A percentile compares a stretch with the other conserved stretches of the same genome.
These are phyloP conservation scores for Delphinus delphis DNA, from an alignment of 2,113 vertebrate species.

Conservation along the genomic window DNA sequence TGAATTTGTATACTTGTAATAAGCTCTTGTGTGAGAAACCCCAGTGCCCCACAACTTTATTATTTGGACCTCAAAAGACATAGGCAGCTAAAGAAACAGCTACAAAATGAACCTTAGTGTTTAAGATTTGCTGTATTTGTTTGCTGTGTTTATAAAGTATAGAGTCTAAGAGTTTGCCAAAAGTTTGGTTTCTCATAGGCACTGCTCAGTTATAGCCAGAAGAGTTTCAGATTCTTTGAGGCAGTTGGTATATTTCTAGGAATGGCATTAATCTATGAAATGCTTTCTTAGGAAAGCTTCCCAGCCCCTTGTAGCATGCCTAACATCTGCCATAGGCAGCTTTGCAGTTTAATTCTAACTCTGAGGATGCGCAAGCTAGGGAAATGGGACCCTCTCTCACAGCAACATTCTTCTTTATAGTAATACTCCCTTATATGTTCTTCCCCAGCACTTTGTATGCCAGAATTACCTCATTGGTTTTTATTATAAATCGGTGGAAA, in stretches of 20 bases:
- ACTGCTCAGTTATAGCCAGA: background rate
- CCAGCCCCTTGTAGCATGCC: conserved; percentile 1
- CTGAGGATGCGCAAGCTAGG: background rate
- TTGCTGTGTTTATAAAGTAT: conserved; percentile 20
- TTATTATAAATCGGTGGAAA: conserved; percentile 43
- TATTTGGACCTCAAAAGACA: background rate
- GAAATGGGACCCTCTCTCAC: background rate
- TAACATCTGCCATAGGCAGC: conserved; percentile 47
- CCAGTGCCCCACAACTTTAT: background rate
- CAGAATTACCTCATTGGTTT: background rate
- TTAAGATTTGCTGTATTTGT: conserved; percentile 28
- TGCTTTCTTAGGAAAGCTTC: background rate
- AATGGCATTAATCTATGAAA: background rate
- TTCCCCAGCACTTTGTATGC: background rate
- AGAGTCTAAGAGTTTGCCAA: background rate
- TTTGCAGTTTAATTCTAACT: background rate
- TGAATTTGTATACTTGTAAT: conserved; percentile 4
- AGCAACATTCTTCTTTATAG: background rate
- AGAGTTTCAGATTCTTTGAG: conserved; percentile 8
- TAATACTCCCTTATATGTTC: background rate
- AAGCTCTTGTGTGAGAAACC: conserved; percentile 1
- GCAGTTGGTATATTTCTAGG: background rate
- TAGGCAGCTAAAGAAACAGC: conserved; percentile 42
- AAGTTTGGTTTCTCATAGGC: conserved; percentile 38
- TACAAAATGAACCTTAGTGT: background rate